Evolutionary conservation across 2,888 invertebrate genomes (phyloP).

Genomic region (Pterostichus madidus): DNA sequence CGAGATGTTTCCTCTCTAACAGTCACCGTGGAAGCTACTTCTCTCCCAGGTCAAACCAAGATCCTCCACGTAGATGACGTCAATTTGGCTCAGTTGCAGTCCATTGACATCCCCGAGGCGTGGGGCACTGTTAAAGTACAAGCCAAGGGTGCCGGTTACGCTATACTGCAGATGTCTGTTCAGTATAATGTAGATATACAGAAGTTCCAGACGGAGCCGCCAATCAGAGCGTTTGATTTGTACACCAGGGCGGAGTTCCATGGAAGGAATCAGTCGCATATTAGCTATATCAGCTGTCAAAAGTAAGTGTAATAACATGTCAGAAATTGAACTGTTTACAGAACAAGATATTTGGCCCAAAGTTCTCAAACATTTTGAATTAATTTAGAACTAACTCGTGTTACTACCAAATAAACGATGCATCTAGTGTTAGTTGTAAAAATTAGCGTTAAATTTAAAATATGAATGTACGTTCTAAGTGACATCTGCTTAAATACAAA

Average conservation of each 20-base stretch:
- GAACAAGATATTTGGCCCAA: too few species aligned
- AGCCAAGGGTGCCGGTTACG: slow-evolving; percentile 96
- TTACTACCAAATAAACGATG: too few species aligned
- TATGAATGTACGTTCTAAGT: too few species aligned
- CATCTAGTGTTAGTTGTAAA: too few species aligned
- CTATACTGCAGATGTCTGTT: slow-evolving; percentile 94
- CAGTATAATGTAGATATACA: slow-evolving; percentile 94
- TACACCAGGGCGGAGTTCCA: slow-evolving; percentile 86
- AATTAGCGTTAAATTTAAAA: too few species aligned
- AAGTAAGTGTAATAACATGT: slow-evolving; percentile 75
- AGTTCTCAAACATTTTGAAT: too few species aligned
- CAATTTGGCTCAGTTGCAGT: slow-evolving; percentile 89
- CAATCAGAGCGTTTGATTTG: slow-evolving; percentile 89
- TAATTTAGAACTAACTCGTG: too few species aligned
- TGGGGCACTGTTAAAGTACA: slow-evolving; percentile 97
- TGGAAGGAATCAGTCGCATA: slow-evolving; percentile 96
- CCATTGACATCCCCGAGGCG: slow-evolving; percentile 91
- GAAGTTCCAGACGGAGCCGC: slow-evolving; percentile 91
- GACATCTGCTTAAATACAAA: too few species aligned
- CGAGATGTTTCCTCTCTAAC: slow-evolving; percentile 90
- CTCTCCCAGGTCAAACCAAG: slow-evolving; percentile 83
- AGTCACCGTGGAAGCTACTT: slow-evolving; percentile 91
- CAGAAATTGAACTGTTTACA: too few species aligned
- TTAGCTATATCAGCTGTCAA: slow-evolving; percentile 92
- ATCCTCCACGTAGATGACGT: slow-evolving; percentile 85